Evolutionary conservation across 2,888 invertebrate genomes (phyloP).

Genomic region (Cactoblastis cactorum): DNA sequence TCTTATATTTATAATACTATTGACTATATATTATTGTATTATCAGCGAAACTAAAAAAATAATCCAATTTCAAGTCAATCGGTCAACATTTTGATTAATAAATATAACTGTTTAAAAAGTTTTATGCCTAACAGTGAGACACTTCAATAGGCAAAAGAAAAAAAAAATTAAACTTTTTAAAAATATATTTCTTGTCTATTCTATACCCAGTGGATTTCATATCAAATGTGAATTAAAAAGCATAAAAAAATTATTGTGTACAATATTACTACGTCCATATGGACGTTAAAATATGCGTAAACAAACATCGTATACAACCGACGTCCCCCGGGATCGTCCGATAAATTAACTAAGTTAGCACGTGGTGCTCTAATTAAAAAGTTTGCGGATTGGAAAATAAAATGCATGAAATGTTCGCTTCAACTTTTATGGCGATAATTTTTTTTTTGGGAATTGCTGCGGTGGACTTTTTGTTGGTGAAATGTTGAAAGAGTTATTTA

Average conservation of each 20-base stretch:
- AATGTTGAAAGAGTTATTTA: not conserved
- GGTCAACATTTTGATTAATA: no score
- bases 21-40: no score
- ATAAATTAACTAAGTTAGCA: conserved; percentile 23
- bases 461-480: not conserved
- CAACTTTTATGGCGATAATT: not conserved
- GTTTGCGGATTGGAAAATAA: conserved; percentile 19
- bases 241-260: not conserved
- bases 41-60: no score
- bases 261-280: not conserved
- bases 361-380: conserved; percentile 22
- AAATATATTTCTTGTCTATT: no score
- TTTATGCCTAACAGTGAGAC: no score
- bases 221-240: not conserved
- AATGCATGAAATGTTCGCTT: not conserved
- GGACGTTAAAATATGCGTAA: not conserved
- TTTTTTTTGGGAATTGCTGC: not conserved
- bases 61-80: no score
- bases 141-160: no score
- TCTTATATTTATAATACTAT: no score
- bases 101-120: no score
- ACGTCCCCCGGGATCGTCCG: not conserved
- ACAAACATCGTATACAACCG: not conserved
- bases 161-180: no score
- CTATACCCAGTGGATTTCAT: not conserved